A percentile compares a stretch with the other conserved stretches of the same genome.
These are phyloP conservation scores for Metellina segmentata DNA, from an alignment of 2,888 invertebrate genomes.

Conservation along the genomic window DNA sequence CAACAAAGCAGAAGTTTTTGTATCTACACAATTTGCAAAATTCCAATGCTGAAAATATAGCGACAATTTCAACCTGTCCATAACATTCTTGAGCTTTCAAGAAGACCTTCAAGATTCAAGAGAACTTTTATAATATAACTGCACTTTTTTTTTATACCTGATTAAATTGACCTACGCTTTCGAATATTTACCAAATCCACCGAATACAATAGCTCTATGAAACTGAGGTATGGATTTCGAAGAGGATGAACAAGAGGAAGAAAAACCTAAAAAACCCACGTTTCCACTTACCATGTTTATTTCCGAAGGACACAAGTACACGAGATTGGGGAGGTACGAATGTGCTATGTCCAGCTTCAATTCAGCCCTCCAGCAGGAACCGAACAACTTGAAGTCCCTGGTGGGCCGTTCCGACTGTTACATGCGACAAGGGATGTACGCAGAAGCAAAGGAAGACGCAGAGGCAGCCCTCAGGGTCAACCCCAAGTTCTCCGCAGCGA, in stretches of 20 bases:
- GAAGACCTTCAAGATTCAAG: no score
- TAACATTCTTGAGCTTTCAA: no score
- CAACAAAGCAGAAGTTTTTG: no score
- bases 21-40: no score
- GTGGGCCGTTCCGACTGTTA: conserved; percentile 39
- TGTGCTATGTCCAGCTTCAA: conserved; percentile 35
- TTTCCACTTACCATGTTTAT: conserved; percentile 44
- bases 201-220: no score
- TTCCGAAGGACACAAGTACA: conserved; percentile 45
- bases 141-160: no score
- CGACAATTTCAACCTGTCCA: no score
- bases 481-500: conserved; percentile 36
- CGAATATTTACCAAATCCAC: no score
- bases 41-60: no score
- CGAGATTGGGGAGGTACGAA: background rate
- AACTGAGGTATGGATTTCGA: conserved; percentile 17
- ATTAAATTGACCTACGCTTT: no score
- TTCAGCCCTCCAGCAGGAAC: conserved; percentile 45
- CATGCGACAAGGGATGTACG: conserved; percentile 10
- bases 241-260: conserved; percentile 45
- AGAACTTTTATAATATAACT: no score
- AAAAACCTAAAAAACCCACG: conserved; percentile 27
- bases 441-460: conserved; percentile 30
- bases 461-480: conserved; percentile 18
- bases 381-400: conserved; percentile 32